Percentiles rank a stretch among this genome's conserved stretches.
Evolutionary conservation across 2,113 vertebrate species (phyloP).

Genomic region (Tauraco erythrolophus): DNA sequence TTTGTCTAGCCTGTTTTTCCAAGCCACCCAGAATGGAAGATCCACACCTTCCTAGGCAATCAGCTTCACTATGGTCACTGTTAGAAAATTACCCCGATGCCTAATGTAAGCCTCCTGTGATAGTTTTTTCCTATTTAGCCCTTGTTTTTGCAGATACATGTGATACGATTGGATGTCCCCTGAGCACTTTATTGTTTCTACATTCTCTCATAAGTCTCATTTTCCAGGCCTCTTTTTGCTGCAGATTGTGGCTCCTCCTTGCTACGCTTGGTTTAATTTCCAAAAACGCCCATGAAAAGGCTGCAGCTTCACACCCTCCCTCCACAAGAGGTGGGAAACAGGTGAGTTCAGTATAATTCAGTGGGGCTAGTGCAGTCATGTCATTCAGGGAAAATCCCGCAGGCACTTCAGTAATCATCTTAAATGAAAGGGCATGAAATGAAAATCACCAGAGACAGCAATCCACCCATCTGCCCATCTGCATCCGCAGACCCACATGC

Average conservation of each 20-base stretch:
- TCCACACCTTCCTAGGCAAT: background rate
- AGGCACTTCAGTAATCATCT: background rate
- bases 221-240: background rate
- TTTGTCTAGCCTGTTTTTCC: background rate
- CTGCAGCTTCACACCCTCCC: background rate
- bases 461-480: background rate
- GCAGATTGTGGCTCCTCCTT: background rate
- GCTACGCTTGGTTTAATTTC: background rate
- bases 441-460: background rate
- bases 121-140: background rate
- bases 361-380: background rate
- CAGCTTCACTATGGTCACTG: background rate
- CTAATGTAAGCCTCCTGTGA: background rate
- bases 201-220: background rate
- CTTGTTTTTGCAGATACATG: background rate
- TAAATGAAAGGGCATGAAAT: constrained; percentile 1
- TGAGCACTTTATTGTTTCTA: background rate
- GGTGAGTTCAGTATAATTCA: background rate
- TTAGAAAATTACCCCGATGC: background rate
- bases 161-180: background rate
- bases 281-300: background rate
- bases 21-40: background rate
- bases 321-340: background rate
- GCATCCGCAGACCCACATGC: background rate
- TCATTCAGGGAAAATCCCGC: background rate